Evolutionary conservation across 1,140 invertebrate species (phyloP), one percentile per base, ranked within the genome.

Genomic region (Drosophila bocqueti): DNA sequence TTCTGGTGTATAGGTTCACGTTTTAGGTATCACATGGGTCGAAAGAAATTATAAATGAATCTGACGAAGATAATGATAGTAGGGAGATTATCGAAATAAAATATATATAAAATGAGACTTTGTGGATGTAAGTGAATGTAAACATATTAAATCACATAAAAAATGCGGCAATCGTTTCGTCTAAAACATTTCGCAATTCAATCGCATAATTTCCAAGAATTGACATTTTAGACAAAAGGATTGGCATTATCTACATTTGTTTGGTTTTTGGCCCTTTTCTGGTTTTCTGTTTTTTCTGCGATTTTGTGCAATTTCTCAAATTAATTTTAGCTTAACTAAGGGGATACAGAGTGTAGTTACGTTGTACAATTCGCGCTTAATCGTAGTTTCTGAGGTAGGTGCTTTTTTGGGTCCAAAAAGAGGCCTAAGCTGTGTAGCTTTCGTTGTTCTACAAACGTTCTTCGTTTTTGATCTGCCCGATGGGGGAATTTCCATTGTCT

Each of bases 321-420:
- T 75, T 66, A 63, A 78, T 83, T 81, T 89, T 69, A 79, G 72
- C 83, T 91, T 91, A 91, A 83, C 82, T 86, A 90, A 91, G 91
- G 91, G 91, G 91, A 92, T 92, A 92, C 91, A 91, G 87, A 92
- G 91, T 92, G 91, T 91, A 92, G 91, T 92, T 92, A 92, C 91
- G 80, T 92, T 71, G 68, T 77, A 78, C 69, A 59, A 83, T 74
- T 83, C 81, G 59, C 55, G 64, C 58, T 58, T 87, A 65, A 57
- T 57, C 47, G 15, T 69, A 73, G 34, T 52, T 82, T 38, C 67
- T 61, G 64, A 67, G 58, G n/a, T 58, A 15, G 43, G 8, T 63
- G 43, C 31, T 31, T 66, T 71, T 74, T 55, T 13, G 68, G 47
- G 67, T 73, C 71, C 24, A 76, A 60, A 69, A 60, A 59, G 31